phyloP scores from a whole-genome alignment of 2,797 vertebrate species.

The Propithecus deckenii region DNA sequence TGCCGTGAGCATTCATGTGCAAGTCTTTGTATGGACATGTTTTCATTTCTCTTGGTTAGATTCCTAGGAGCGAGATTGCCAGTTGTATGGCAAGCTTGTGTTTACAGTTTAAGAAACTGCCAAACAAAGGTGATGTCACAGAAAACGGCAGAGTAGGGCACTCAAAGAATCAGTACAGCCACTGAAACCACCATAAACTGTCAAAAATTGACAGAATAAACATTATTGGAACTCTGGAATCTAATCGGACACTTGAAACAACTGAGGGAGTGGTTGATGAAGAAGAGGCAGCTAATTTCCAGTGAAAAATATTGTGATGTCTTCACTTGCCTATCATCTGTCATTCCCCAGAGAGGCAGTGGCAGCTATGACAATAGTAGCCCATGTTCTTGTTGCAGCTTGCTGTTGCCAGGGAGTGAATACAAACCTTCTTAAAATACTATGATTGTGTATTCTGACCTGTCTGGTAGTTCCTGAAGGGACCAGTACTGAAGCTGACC shows the following conservation, averaged over 20 bases:
- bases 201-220: background rate
- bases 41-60: background rate
- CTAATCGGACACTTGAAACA: background rate
- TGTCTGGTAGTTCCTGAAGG: background rate
- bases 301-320: background rate
- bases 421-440: background rate
- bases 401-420: background rate
- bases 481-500: background rate
- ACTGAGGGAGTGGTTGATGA: background rate
- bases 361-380: background rate
- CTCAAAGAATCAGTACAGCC: background rate
- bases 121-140: background rate
- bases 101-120: background rate
- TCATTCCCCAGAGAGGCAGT: background rate
- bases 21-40: background rate
- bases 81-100: background rate
- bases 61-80: background rate
- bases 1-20: background rate
- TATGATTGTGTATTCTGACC: background rate
- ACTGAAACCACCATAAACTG: background rate
- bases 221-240: background rate
- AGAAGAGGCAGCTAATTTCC: background rate
- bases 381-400: background rate
- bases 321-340: background rate
- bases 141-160: background rate